Evolutionary conservation across 2,888 invertebrate genomes (phyloP).

Genomic region (Gibbula magus): DNA sequence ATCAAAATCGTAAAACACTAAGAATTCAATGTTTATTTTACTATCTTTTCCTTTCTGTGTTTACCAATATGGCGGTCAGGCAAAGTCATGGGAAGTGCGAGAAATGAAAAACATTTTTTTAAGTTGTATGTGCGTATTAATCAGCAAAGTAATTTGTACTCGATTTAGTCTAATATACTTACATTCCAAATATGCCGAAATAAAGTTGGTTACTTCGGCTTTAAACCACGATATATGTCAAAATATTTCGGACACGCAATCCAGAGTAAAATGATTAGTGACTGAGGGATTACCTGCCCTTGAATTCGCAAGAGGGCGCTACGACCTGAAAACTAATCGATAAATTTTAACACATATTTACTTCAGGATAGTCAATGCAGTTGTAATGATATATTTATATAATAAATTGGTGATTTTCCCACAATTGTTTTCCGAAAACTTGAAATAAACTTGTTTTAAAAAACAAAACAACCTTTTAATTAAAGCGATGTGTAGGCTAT

Average conservation of each 20-base stretch:
- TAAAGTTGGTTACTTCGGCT: not conserved
- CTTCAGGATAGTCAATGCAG: too few relatives aligned
- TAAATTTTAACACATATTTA: not conserved
- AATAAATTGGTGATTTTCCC: too few relatives aligned
- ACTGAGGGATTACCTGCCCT: not conserved
- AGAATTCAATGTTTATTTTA: not conserved
- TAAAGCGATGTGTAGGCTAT: too few relatives aligned
- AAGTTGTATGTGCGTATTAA: not conserved
- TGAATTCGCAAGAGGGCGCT: not conserved
- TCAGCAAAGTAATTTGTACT: too few relatives aligned
- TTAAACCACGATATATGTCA: not conserved
- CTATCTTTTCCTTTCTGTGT: not conserved
- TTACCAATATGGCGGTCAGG: conserved; percentile 13
- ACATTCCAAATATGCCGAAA: not conserved
- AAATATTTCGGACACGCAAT: conserved; percentile 7
- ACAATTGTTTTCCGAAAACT: too few relatives aligned
- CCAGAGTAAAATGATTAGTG: not conserved
- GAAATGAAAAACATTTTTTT: not conserved
- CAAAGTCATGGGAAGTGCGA: not conserved
- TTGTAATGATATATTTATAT: too few relatives aligned
- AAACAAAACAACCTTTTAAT: too few relatives aligned
- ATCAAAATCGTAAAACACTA: too few relatives aligned
- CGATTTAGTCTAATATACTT: not conserved
- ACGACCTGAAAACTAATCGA: not conserved
- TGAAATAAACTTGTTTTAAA: too few relatives aligned